Evolutionary conservation across 2,888 invertebrate species (phyloP).

Genomic region (Eubasilissa splendida): DNA sequence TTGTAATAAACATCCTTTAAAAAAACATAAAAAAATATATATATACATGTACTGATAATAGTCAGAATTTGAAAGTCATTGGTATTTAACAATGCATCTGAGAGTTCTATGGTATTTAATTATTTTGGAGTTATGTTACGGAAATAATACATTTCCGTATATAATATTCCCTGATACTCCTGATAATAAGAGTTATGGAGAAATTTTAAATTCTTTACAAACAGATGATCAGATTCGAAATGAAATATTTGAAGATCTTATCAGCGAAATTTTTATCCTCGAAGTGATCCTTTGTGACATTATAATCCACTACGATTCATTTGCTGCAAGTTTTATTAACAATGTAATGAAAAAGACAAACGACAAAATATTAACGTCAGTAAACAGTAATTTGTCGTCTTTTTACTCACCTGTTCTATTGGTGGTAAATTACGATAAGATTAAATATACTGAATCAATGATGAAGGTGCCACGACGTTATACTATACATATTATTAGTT

Average conservation of each 20-base stretch:
- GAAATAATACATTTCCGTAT: too few species aligned
- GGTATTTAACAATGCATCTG: too few species aligned
- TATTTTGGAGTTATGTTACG: too few species aligned
- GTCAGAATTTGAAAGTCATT: too few species aligned
- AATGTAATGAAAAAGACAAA: neutral
- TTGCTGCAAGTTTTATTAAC: neutral
- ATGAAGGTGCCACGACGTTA: neutral
- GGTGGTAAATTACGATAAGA: neutral
- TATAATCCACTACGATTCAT: constrained; percentile 11
- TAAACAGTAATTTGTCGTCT: neutral
- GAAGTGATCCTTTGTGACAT: neutral
- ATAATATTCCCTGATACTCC: too few species aligned
- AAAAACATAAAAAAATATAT: too few species aligned
- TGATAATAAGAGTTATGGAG: too few species aligned
- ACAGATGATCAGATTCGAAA: neutral
- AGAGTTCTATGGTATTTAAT: too few species aligned
- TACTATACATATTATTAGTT: neutral
- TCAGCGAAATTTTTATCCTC: neutral
- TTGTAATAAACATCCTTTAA: too few species aligned
- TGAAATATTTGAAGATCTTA: neutral
- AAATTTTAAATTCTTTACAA: neutral
- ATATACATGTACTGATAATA: too few species aligned
- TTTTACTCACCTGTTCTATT: neutral
- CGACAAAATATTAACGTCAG: neutral
- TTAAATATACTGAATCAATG: neutral